Percentiles rank a stretch among this genome's conserved stretches.
Conservation (phyloP, 2,888 invertebrate species). For the Odontomyia ornata region DNA sequence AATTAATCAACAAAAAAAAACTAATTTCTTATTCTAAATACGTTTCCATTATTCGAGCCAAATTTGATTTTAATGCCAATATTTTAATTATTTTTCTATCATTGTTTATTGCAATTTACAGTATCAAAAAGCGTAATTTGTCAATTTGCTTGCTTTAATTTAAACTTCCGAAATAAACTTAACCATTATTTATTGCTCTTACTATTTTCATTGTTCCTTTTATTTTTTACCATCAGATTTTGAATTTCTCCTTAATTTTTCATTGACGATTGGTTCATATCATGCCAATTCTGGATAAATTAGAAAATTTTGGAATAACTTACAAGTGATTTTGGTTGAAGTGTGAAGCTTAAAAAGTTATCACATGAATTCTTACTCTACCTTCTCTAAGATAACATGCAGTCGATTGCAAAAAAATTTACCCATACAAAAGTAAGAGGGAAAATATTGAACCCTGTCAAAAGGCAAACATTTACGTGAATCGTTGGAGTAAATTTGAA, state of each 20-base stretch:
- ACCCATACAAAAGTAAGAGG: too few relatives aligned
- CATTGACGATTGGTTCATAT: not conserved
- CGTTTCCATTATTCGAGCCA: not conserved
- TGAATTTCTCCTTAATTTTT: not conserved
- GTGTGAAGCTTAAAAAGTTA: too few relatives aligned
- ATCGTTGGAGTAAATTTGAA: too few relatives aligned
- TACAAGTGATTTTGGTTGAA: too few relatives aligned
- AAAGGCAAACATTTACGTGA: too few relatives aligned
- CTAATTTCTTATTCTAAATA: not conserved
- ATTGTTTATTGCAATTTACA: not conserved
- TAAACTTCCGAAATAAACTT: not conserved
- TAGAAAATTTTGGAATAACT: too few relatives aligned
- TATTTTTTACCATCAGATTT: not conserved
- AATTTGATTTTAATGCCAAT: not conserved
- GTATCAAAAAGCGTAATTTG: not conserved
- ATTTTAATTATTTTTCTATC: not conserved
- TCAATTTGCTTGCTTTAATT: not conserved
- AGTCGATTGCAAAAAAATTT: too few relatives aligned
- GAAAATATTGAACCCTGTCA: too few relatives aligned
- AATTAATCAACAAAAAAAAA: not conserved
- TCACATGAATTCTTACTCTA: too few relatives aligned
- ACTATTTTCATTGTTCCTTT: not conserved
- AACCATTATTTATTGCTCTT: not conserved
- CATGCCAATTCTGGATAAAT: not conserved
- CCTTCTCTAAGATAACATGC: too few relatives aligned